A percentile compares a stretch with the other conserved stretches of the same genome.
Evolutionary conservation across 2,113 vertebrate species (phyloP).

Genomic region (Chamaetylas fuelleborni): DNA sequence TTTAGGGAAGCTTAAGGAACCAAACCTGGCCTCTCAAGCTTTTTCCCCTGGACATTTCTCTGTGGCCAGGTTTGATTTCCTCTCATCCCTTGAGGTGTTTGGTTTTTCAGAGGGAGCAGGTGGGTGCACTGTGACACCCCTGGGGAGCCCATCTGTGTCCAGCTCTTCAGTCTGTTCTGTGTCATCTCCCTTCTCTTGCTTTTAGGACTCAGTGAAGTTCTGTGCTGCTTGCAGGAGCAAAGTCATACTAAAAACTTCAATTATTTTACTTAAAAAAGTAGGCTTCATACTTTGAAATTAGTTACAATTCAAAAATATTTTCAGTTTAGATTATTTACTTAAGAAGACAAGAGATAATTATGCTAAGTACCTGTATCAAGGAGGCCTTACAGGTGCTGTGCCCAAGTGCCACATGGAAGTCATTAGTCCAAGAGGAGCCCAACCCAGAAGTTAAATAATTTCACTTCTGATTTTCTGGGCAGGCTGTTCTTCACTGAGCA

Average conservation of each 20-base stretch:
- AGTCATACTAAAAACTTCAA: background rate
- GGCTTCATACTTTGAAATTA: background rate
- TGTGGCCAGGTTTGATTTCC: background rate
- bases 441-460: background rate
- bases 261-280: background rate
- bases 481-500: background rate
- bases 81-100: background rate
- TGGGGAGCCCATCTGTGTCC: background rate
- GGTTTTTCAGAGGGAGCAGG: background rate
- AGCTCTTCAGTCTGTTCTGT: background rate
- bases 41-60: background rate
- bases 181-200: background rate
- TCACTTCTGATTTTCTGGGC: background rate
- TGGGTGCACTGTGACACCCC: background rate
- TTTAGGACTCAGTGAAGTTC: background rate
- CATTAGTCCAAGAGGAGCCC: background rate
- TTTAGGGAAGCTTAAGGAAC: background rate
- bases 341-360: background rate
- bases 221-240: background rate
- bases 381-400: background rate
- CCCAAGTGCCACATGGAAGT: background rate
- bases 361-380: fast-evolving
- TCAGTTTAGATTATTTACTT: background rate
- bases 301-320: background rate
- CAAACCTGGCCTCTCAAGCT: background rate